Percentiles rank a stretch among this genome's conserved stretches.
Conservation (phyloP, 2,888 invertebrate genomes). For the Lasioglossum zephyrum region DNA sequence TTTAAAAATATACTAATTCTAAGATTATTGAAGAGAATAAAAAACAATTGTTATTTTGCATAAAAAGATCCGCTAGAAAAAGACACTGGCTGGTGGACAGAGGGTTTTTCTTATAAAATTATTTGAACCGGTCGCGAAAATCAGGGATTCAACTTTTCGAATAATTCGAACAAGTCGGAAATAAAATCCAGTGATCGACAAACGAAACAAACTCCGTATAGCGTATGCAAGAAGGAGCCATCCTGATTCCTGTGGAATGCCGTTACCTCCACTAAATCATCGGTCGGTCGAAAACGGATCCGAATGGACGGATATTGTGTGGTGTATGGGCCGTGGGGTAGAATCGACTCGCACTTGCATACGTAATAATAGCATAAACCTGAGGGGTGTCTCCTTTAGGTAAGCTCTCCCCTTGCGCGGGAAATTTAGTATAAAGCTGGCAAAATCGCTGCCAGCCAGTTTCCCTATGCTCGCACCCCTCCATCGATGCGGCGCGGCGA, state of each 20-base stretch:
- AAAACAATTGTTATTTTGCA: too few species aligned
- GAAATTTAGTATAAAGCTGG: conserved; percentile 80
- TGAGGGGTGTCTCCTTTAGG: conserved; percentile 75
- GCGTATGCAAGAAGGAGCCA: not conserved
- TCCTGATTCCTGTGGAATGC: conserved; percentile 1
- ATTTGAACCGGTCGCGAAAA: not conserved
- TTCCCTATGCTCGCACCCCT: conserved; percentile 49
- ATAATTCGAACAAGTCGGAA: not conserved
- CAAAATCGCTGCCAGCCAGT: conserved; percentile 74
- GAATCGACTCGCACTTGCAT: conserved; percentile 79
- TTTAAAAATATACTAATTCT: too few species aligned
- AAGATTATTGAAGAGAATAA: too few species aligned
- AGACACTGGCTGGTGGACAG: too few species aligned
- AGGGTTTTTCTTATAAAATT: too few species aligned
- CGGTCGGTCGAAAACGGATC: conserved; percentile 22
- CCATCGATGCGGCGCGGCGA: conserved; percentile 24
- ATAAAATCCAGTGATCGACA: not conserved
- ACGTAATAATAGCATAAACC: conserved; percentile 81
- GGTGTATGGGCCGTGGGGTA: conserved; percentile 63
- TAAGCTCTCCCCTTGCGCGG: conserved; percentile 73
- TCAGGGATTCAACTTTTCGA: not conserved
- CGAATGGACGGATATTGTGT: conserved; percentile 37
- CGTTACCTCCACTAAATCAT: conserved; percentile 33
- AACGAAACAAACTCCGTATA: not conserved
- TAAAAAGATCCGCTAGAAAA: too few species aligned